Percentiles rank a stretch among this genome's conserved stretches.
Evolutionary conservation across 2,888 invertebrate genomes (phyloP).

Genomic region (Drosophila hawaiiensis): DNA sequence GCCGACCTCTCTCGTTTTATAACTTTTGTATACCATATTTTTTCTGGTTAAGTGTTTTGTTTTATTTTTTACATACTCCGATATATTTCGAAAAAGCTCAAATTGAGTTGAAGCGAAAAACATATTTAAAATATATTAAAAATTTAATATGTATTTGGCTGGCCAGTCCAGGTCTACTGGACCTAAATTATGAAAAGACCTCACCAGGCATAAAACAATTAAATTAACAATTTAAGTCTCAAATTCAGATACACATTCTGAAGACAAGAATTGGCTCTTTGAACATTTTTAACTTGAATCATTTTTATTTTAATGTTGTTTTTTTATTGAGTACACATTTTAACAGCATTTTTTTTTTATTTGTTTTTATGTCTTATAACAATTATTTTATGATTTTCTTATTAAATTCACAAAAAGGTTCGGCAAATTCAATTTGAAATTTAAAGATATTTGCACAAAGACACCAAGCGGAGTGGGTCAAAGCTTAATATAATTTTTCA

Average conservation of each 20-base stretch:
- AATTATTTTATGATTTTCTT: constrained; percentile 54
- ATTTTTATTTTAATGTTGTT: neutral
- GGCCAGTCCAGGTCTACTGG: neutral
- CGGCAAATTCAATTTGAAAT: constrained; percentile 44
- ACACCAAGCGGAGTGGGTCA: neutral
- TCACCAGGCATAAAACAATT: neutral
- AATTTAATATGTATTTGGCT: neutral
- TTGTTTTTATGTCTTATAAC: constrained; percentile 12
- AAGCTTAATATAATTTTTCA: neutral
- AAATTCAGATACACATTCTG: neutral
- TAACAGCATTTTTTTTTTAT: neutral
- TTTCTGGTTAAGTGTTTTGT: neutral
- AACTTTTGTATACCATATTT: neutral
- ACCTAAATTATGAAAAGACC: neutral
- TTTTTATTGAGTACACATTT: neutral
- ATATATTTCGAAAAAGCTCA: neutral
- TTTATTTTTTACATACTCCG: neutral
- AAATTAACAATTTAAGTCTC: neutral
- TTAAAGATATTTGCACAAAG: neutral
- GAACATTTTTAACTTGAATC: neutral
- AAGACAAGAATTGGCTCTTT: neutral
- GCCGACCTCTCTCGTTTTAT: neutral
- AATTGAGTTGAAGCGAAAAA: neutral
- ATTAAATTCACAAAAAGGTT: constrained; percentile 13
- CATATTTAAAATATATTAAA: neutral